Evolutionary conservation across 2,888 invertebrate genomes (phyloP).

Genomic region (Hartigia nigra): DNA sequence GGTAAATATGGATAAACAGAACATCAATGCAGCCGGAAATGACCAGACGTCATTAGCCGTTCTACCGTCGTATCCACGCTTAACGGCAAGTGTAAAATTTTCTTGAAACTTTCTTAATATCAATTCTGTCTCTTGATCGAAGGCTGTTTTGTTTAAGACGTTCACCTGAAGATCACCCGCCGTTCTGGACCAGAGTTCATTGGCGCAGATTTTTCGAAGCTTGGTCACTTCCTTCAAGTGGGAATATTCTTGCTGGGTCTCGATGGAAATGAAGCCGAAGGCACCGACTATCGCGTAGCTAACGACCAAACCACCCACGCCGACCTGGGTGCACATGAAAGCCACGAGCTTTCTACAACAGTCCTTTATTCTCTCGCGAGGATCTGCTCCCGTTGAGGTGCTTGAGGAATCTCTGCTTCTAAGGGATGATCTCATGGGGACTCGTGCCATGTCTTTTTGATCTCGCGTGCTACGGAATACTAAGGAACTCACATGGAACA

Average conservation of each 20-base stretch:
- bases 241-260: constrained; percentile 71
- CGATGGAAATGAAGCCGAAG: constrained; percentile 82
- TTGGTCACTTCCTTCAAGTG: constrained; percentile 60
- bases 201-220: constrained; percentile 71
- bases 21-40: constrained; percentile 90
- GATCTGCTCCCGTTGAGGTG: constrained; percentile 75
- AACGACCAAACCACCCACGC: constrained; percentile 88
- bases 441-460: constrained; percentile 42
- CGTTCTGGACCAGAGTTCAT: constrained; percentile 77
- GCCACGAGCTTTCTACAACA: constrained; percentile 88
- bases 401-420: constrained; percentile 75
- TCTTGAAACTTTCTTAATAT: constrained; percentile 77
- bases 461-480: constrained; percentile 7
- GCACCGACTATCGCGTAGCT: constrained; percentile 90
- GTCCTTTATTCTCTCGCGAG: constrained; percentile 82
- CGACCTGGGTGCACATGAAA: constrained; percentile 92
- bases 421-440: constrained; percentile 69
- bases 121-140: constrained; percentile 72
- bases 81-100: constrained; percentile 74
- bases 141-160: constrained; percentile 75
- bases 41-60: constrained; percentile 80
- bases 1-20: constrained; percentile 87
- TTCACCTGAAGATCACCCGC: constrained; percentile 69
- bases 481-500: constrained; percentile 29
- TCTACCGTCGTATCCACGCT: constrained; percentile 78